phyloP scores from a whole-genome alignment of 1,140 invertebrate species.

The Hermetia illucens region DNA sequence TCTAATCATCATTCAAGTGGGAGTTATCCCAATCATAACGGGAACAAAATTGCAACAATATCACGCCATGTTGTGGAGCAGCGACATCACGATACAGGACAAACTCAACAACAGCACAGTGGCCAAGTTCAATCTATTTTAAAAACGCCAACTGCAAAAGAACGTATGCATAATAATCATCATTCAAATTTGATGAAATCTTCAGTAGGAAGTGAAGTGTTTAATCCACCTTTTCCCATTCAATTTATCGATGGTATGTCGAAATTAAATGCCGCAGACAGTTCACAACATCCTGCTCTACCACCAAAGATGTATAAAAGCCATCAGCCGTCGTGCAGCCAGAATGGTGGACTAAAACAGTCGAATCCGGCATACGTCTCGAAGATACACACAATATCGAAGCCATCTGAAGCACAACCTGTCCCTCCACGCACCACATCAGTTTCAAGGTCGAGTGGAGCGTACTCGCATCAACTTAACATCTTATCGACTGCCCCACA shows the following conservation, averaged over 20 bases:
- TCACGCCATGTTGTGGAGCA: slow-evolving; percentile 25
- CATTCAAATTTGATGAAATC: slow-evolving; percentile 4
- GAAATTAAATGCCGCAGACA: not conserved
- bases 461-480: not conserved
- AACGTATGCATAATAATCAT: slow-evolving; percentile 1
- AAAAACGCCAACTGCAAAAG: not conserved
- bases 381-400: slow-evolving; percentile 6
- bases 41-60: slow-evolving; percentile 26
- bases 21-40: not conserved
- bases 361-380: not conserved
- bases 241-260: slow-evolving; percentile 1
- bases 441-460: not conserved
- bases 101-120: not conserved
- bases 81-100: not conserved
- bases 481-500: not conserved
- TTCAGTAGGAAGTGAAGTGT: not conserved
- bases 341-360: not conserved
- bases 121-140: not conserved
- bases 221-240: slow-evolving; percentile 1
- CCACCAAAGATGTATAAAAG: slow-evolving; percentile 32
- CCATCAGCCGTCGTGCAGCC: not conserved
- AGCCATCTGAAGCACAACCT: slow-evolving; percentile 7
- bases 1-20: not conserved
- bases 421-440: not conserved
- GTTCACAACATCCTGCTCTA: slow-evolving; percentile 18